Conservation (phyloP, 2,797 vertebrate genomes). For the Darevskia mixta region DNA sequence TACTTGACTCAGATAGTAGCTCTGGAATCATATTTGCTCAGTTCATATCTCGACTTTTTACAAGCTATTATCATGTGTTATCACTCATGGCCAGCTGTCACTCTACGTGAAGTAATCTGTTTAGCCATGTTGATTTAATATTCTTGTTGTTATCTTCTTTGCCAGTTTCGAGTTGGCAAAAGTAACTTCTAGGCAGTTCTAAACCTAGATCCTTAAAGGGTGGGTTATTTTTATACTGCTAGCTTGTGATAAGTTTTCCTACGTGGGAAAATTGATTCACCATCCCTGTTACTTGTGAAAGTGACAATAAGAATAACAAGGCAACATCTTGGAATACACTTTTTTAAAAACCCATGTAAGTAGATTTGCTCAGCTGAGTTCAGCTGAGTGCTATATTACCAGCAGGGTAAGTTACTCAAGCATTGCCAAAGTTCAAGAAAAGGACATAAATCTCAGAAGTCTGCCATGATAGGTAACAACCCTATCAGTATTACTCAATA, state of each 20-base stretch:
- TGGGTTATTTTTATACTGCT: not conserved
- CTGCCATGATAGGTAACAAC: conserved; percentile 12
- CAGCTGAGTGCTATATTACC: not conserved
- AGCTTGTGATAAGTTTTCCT: not conserved
- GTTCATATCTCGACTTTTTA: conserved; percentile 31
- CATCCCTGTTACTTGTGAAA: conserved; percentile 14
- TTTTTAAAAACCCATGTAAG: conserved; percentile 5
- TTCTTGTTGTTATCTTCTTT: conserved; percentile 4
- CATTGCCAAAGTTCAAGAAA: conserved; percentile 28
- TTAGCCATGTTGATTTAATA: conserved; percentile 37
- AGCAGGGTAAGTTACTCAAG: not conserved
- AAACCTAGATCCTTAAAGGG: not conserved
- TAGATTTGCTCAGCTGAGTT: conserved; percentile 12
- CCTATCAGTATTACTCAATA: conserved; percentile 15
- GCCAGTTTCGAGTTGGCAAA: conserved; percentile 18
- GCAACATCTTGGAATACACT: not conserved
- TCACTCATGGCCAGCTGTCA: conserved; percentile 19
- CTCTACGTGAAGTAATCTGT: conserved; percentile 23
- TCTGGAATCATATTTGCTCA: conserved; percentile 23
- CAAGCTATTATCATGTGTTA: conserved; percentile 32
- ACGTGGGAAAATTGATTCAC: not conserved
- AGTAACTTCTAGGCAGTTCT: conserved; percentile 3
- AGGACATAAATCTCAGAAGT: not conserved
- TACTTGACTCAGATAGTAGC: not conserved
- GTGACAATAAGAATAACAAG: not conserved